Evolutionary conservation across 2,113 vertebrate genomes (phyloP).

Genomic region (Ceyx melanurus): DNA sequence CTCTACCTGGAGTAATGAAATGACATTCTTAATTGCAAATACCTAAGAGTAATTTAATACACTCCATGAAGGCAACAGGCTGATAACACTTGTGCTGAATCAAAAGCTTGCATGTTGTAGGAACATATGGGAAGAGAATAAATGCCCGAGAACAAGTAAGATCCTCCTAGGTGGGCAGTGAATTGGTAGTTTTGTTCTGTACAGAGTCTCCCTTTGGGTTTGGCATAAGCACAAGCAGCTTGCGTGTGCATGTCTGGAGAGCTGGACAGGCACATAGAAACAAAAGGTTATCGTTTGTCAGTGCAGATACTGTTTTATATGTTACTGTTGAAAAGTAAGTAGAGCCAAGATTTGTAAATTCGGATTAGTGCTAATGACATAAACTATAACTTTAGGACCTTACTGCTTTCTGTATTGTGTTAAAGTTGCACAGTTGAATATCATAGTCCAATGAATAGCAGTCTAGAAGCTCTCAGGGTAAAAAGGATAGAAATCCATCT

Average conservation of each 20-base stretch:
- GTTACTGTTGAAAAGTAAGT: not conserved
- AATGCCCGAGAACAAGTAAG: not conserved
- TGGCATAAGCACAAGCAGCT: not conserved
- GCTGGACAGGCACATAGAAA: not conserved
- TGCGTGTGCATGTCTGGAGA: not conserved
- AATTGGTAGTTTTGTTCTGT: not conserved
- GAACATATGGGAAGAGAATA: not conserved
- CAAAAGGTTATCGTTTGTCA: not conserved
- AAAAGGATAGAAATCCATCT: not conserved
- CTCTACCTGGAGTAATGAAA: not conserved
- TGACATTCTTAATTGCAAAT: not conserved
- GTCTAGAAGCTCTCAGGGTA: not conserved
- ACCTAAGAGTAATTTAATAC: not conserved
- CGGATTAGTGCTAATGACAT: not conserved
- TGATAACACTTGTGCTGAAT: not conserved
- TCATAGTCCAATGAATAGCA: not conserved
- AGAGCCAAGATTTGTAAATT: not conserved
- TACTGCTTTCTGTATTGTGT: not conserved
- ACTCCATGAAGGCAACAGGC: not conserved
- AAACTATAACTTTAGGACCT: not conserved
- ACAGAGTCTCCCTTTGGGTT: not conserved
- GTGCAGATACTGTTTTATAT: not conserved
- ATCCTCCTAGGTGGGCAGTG: not conserved
- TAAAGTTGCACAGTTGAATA: not conserved
- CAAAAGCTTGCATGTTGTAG: not conserved